Percentiles rank a stretch among this genome's conserved stretches.
Evolutionary conservation across 2,888 invertebrate species (phyloP).

Genomic region (Macaria liturata): DNA sequence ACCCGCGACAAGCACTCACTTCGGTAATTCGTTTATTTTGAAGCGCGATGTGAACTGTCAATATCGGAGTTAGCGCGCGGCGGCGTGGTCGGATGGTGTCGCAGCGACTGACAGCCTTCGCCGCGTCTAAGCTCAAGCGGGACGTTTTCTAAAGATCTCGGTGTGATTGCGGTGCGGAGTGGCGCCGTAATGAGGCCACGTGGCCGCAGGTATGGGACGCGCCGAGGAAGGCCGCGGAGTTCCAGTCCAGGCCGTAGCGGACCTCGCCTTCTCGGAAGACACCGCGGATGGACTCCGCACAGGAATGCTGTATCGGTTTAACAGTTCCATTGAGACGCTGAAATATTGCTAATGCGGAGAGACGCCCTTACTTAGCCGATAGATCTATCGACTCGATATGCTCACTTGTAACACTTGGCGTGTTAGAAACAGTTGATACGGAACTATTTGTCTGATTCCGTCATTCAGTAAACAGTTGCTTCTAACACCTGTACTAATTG

Average conservation of each 20-base stretch:
- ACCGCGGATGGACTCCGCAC: conserved; percentile 53
- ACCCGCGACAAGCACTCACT: conserved; percentile 46
- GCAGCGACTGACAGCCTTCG: conserved; percentile 66
- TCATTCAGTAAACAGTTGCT: conserved; percentile 1
- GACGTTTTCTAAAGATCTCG: conserved; percentile 70
- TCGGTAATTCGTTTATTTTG: conserved; percentile 43
- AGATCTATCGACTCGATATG: conserved; percentile 12
- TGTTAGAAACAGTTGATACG: background rate
- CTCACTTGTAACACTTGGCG: background rate
- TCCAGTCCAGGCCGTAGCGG: conserved; percentile 52
- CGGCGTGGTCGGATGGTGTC: conserved; percentile 68
- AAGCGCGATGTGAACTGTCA: conserved; percentile 43
- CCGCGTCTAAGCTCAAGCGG: conserved; percentile 57
- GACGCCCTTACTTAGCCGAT: conserved; percentile 8
- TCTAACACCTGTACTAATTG: conserved; percentile 12
- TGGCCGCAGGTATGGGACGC: conserved; percentile 46
- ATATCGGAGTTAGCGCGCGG: conserved; percentile 50
- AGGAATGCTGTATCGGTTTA: conserved; percentile 50
- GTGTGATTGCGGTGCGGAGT: conserved; percentile 70
- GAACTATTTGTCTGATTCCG: conserved; percentile 3
- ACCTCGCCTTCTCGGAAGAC: conserved; percentile 66
- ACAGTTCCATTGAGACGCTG: conserved; percentile 30
- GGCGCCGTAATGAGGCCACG: conserved; percentile 66
- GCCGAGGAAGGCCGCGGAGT: conserved; percentile 48
- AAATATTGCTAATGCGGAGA: conserved; percentile 34